phyloP scores from a whole-genome alignment of 2,113 vertebrate species.

The Forbesichthys papilliferus region DNA sequence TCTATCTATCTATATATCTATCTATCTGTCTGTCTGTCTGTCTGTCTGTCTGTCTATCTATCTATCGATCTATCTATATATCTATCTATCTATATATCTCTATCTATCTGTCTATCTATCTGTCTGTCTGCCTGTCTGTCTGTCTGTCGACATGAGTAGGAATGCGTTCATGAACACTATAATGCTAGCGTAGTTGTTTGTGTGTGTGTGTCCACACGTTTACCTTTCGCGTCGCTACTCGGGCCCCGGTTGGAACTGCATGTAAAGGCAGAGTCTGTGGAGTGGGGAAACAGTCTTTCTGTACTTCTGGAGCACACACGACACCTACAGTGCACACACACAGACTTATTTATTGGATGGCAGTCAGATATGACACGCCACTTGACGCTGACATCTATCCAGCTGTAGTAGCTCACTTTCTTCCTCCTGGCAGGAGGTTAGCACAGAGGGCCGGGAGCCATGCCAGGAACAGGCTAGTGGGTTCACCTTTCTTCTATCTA shows the following conservation, averaged over 20 bases:
- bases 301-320: conserved; percentile 79
- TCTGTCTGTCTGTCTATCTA: too few relatives aligned
- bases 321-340: conserved; percentile 64
- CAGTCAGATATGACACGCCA: conserved; percentile 18
- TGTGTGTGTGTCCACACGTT: neutral
- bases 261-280: conserved; percentile 60
- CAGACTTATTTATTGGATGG: neutral
- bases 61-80: too few relatives aligned
- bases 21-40: too few relatives aligned
- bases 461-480: conserved; percentile 11
- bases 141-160: neutral
- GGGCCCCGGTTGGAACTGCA: conserved; percentile 67
- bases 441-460: conserved; percentile 23
- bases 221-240: conserved; percentile 68
- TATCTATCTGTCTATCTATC: too few relatives aligned
- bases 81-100: too few relatives aligned
- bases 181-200: neutral
- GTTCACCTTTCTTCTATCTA: conserved; percentile 52
- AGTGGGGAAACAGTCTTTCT: conserved; percentile 68
- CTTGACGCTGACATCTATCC: conserved; percentile 18
- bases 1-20: too few relatives aligned
- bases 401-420: conserved; percentile 5
- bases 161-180: neutral
- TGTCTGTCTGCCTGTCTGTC: too few relatives aligned
- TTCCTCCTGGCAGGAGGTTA: conserved; percentile 14